Evolutionary conservation across 2,888 invertebrate species (phyloP), one percentile per base, ranked within the genome.

Genomic region (Apotomis capreana): DNA sequence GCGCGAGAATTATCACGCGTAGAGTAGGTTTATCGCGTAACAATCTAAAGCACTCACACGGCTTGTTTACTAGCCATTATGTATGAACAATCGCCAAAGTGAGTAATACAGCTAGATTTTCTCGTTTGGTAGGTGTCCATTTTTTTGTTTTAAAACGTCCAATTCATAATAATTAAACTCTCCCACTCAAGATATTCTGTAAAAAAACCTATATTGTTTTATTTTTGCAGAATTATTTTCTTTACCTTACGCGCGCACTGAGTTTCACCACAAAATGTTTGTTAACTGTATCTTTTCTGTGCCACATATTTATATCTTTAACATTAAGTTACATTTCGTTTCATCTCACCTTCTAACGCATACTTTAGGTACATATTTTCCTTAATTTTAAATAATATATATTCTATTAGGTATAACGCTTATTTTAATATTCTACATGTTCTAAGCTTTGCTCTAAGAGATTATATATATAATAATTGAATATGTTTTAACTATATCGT

Each of bases 201-300:
- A 15, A 52, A 63, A 63, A 9, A 12, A n/a, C 57, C 61, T 49
- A 51, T 60, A 61, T 55, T 57, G 58, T 63, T 62, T 69, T 72
- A 55, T 73, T 69, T 76, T 64, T 74, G 62, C 75, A 54, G 57
- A 69, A 44, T 67, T 62, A 58, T 63, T 58, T 72, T 58, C 13
- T 67, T 63, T 63, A 59, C 63, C 63, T 58, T 72, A 63, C 51
- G 80, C 81, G 84, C 85, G 87, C 87, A 88, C 89, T 89, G 90
- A 87, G 88, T 86, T 87, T 79, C 81, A 26, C 52, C 55, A 26
- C n/a, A 65, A 54, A 46, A 59, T 52, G 26, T 59, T 68, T 68
- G 58, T 67, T 13, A 44, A 51, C 51, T 51, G 57, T 72, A 63
- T 63, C 63, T 72, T 57, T 52, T 54, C 36, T 58, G 68, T 72